These are phyloP conservation scores for Rhabditoides inermis DNA, from an alignment of 2,888 invertebrate species.

Conservation along the genomic window DNA sequence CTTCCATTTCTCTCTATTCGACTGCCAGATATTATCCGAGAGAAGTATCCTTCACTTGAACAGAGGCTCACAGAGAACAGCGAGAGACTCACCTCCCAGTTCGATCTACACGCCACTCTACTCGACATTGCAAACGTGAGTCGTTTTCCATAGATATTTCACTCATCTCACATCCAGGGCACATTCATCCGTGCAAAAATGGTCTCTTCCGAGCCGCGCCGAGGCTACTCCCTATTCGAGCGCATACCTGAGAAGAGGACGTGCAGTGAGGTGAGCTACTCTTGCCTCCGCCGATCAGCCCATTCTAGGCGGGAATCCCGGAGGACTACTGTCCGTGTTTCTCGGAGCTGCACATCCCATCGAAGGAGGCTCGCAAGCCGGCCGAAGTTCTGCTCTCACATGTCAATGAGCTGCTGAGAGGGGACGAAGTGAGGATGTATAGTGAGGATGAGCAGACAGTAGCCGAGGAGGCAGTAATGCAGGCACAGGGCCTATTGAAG, in stretches of 20 bases:
- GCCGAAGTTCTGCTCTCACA: constrained; percentile 6
- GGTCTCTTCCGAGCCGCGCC: neutral
- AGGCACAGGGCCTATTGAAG: too few relatives aligned
- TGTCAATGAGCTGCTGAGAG: neutral
- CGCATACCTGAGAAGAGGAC: constrained; percentile 17
- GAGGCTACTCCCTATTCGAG: constrained; percentile 20
- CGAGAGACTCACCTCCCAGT: constrained; percentile 53
- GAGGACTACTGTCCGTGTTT: constrained; percentile 41
- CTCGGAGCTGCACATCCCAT: constrained; percentile 23
- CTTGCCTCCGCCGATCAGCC: neutral
- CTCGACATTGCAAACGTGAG: constrained; percentile 19
- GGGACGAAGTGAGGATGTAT: neutral
- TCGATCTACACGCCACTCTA: constrained; percentile 53
- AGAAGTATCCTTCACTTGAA: constrained; percentile 41
- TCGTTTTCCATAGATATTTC: neutral
- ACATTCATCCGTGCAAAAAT: constrained; percentile 2
- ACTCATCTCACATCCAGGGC: constrained; percentile 2
- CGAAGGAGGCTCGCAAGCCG: constrained; percentile 19
- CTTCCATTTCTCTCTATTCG: constrained; percentile 53
- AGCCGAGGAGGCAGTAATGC: too few relatives aligned
- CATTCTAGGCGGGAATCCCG: constrained; percentile 18
- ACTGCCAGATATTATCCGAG: constrained; percentile 48
- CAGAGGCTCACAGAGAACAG: constrained; percentile 49
- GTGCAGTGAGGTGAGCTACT: constrained; percentile 22
- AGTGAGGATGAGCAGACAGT: neutral